Percentiles rank a stretch among this genome's conserved stretches.
Conservation (phyloP, 2,888 invertebrate species). For the Cephus runcator region DNA sequence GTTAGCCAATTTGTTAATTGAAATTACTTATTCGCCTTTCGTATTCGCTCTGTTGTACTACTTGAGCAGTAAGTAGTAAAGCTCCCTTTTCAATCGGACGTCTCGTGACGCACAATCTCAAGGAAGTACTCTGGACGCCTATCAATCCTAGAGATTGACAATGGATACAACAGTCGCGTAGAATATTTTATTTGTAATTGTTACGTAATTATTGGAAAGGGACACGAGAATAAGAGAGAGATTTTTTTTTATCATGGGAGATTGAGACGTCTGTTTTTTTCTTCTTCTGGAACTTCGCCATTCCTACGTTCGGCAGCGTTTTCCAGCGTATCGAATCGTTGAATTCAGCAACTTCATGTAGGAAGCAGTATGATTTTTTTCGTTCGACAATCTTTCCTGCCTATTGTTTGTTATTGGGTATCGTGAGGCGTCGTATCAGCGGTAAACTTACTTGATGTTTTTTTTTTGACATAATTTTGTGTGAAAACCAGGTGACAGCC, state of each 20-base stretch:
- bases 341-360: background rate
- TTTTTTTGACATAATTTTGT: background rate
- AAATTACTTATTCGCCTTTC: background rate
- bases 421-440: background rate
- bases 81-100: background rate
- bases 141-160: background rate
- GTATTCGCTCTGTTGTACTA: background rate
- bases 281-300: background rate
- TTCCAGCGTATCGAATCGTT: background rate
- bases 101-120: background rate
- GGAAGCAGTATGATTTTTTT: background rate
- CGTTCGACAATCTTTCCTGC: background rate
- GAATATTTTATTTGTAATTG: background rate
- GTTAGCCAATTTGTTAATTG: background rate
- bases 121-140: background rate
- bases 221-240: background rate
- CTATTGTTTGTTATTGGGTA: background rate
- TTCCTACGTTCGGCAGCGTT: background rate
- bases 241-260: too few relatives aligned
- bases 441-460: background rate
- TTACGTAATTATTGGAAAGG: background rate
- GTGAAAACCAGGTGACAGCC: background rate
- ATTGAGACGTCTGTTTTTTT: background rate
- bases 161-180: background rate
- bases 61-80: background rate